Percentiles rank a stretch among this genome's conserved stretches.
These are phyloP conservation scores for Epinotia ramella DNA, from an alignment of 2,888 invertebrate genomes.

Conservation along the genomic window DNA sequence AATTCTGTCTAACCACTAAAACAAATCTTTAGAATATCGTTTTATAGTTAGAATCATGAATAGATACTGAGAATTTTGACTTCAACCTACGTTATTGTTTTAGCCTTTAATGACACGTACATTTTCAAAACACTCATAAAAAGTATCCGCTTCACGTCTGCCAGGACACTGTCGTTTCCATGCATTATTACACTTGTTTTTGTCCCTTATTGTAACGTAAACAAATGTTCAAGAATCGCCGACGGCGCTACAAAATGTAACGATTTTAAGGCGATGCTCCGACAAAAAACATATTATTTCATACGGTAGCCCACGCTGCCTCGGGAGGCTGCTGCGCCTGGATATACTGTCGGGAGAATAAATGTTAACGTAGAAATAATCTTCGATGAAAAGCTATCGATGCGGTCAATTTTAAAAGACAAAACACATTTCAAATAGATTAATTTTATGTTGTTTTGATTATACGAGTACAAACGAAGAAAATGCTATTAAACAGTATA, in stretches of 20 bases:
- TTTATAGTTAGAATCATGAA: too few species aligned
- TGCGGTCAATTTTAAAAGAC: neutral
- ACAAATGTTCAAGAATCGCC: conserved; percentile 48
- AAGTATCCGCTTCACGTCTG: neutral
- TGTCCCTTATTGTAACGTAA: conserved; percentile 40
- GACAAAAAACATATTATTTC: conserved; percentile 77
- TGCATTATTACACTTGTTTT: conserved; percentile 19
- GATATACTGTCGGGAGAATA: conserved; percentile 57
- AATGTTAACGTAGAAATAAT: conserved; percentile 49
- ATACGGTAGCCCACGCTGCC: conserved; percentile 74
- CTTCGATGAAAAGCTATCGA: neutral
- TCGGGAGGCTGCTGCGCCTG: conserved; percentile 59
- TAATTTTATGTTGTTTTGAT: neutral
- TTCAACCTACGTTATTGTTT: neutral
- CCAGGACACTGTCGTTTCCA: conserved; percentile 15
- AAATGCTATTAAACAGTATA: neutral
- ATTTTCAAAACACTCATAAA: neutral
- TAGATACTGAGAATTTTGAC: too few species aligned
- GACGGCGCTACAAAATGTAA: conserved; percentile 66
- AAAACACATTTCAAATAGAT: neutral
- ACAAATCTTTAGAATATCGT: too few species aligned
- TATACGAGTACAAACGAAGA: too few species aligned
- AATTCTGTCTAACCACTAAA: too few species aligned
- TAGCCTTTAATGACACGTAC: neutral
- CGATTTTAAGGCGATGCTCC: conserved; percentile 64